Base-by-base conservation (phyloP, 2,888 invertebrate genomes). In the Tyria jacobaeae region DNA sequence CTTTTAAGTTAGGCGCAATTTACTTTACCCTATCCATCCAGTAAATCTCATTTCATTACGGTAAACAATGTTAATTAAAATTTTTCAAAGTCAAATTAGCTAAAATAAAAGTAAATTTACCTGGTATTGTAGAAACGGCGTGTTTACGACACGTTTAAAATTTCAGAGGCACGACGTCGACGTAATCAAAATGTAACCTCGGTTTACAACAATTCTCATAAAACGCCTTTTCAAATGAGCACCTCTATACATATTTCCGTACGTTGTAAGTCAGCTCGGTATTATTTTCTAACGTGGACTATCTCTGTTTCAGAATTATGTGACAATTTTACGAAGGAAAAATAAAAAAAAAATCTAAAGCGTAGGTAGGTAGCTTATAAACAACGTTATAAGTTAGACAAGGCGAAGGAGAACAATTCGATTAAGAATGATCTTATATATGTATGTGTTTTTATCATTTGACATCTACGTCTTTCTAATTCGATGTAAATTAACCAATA, bases 161-260 rank as follows among this genome's bases (percentile, higher is more conserved):
- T 62, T 74, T 60, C 58, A 49, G 58, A 70, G 67, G 58, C 56
- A 59, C 63, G 56, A 59, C 54, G 62, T 64, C 63, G 56, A 59
- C 54, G 62, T 64, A 75, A 70, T 66, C 64, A 75, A 68, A 71
- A 75, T 68, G 76, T 68, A 70, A 62, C 58, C 70, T 68, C 64
- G 63, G 60, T 67, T 55, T 61, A 64, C 60, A 71, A 56, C 68
- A 62, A 66, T 64, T 63, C 70, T 70, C 73, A 71, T 74, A 79
- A 79, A 79, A 69, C n/a, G 69, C 66, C 60, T 62, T 70, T 57
- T 62, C 71, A 76, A 76, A 81, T 80, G 80, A 77, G 75, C 74
- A 74, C 70, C 64, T 73, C 82, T 60, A 76, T 83, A 83, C 83
- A 83, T 83, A 84, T 83, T 83, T 79, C 78, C 76, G 68, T 47